A percentile compares a stretch with the other conserved stretches of the same genome.
Evolutionary conservation across 35 echinoderm and acorn worm genomes (phyloP).

Genomic region (Patiria miniata): DNA sequence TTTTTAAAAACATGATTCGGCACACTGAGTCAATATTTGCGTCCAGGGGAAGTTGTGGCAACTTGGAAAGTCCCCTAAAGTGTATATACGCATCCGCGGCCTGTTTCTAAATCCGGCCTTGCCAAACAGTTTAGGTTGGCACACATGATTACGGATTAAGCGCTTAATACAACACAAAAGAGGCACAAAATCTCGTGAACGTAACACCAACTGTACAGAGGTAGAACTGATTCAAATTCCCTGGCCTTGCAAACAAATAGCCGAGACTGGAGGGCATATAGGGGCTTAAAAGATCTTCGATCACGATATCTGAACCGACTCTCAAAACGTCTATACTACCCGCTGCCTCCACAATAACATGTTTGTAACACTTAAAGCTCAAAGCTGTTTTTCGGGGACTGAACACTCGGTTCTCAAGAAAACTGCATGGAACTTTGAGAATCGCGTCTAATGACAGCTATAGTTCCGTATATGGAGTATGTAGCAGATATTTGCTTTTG

Average conservation of each 20-base stretch:
- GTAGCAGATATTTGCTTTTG: too few species aligned
- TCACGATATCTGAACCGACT: too few species aligned
- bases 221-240: not conserved
- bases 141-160: constrained; percentile 9
- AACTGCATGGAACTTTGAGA: too few species aligned
- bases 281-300: constrained; percentile 2
- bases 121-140: constrained; percentile 13
- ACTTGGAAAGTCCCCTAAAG: too few species aligned
- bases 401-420: too few species aligned
- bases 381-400: not conserved
- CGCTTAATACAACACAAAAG: not conserved
- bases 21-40: too few species aligned
- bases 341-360: not conserved
- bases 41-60: too few species aligned
- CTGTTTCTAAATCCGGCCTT: not conserved
- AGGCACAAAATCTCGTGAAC: not conserved
- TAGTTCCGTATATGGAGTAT: too few species aligned
- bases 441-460: too few species aligned
- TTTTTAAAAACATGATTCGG: too few species aligned
- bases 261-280: not conserved
- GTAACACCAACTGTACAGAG: not conserved
- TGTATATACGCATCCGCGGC: too few species aligned
- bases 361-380: constrained; percentile 6
- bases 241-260: not conserved
- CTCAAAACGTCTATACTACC: not conserved